Evolutionary conservation across 2,888 invertebrate genomes (phyloP), one percentile per base, ranked within the genome.

Genomic region (Drosophila rellima): DNA sequence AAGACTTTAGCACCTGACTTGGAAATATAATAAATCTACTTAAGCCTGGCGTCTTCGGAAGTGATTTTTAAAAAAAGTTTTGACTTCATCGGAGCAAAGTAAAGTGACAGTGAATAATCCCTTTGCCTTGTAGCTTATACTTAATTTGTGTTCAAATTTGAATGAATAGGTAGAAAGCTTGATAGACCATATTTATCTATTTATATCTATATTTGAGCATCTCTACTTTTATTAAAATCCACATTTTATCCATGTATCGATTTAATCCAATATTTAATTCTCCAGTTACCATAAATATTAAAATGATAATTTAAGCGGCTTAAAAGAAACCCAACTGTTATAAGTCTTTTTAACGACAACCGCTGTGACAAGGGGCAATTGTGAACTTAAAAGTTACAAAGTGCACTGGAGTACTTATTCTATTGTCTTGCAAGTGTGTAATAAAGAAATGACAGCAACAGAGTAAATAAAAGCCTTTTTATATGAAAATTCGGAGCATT

Each of bases 401-500:
- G 44, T 69, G 33, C 31, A 48, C 31, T 29, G 3, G 7, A 18
- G 18, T 20, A 35, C n/a, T 45, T 29, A 33, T 80, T 50, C 39
- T 51, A 61, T 44, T 56, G 54, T 35, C 35, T 29, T 55, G 48
- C 42, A 26, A 73, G 68, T 67, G 82, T 37, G 23, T 54, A 50
- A 78, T 74, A 74, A 70, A 74, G 54, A 75, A 56, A 70, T 63
- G 78, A 68, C 84, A 72, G 39, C 48, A 68, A 63, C 75, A 62
- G 60, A 79, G 75, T 76, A 78, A 79, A 82, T 68, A 81, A 84
- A 84, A 56, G 20, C 20, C 63, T 78, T 70, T 79, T 71, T 77
- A 71, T 72, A 82, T 88, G 88, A 82, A 85, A 82, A 88, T 87
- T 45, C 62, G 45, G 35, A 50, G 56, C 62, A 68, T 48, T 70